Base-by-base conservation (phyloP, 2,797 vertebrate genomes). In the Manis pentadactyla region DNA sequence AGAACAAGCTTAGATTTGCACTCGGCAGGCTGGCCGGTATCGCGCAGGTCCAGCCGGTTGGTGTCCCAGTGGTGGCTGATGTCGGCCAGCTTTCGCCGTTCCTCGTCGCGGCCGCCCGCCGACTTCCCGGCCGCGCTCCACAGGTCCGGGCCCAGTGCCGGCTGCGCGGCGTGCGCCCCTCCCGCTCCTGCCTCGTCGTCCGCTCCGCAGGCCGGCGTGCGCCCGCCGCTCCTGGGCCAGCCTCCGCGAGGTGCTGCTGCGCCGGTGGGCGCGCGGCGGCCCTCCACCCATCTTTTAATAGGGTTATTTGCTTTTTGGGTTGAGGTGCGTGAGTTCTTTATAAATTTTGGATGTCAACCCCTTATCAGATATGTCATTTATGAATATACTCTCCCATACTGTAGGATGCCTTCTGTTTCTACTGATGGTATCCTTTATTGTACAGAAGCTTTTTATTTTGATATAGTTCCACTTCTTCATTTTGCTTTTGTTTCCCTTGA, bases 41-140 rank as follows among this genome's bases (percentile, higher is more conserved):
- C 99, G 98, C 99, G 99, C 99, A 99, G 99, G 99, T 99, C 99
- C 98, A 99, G 99, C 99, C 99, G 99, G 99, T 99, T 99, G 98
- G 99, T 99, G 99, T 99, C 99, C 99, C 99, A 99, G 99, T 99
- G 99, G 99, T 99, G 99, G 98, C 99, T 99, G 99, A 99, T 99
- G 99, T 99, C 99, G 98, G 99, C 99, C 98, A 99, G 99, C 98
- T 99, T 99, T 98, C 99, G 99, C 99, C 99, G 99, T 99, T 99
- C 99, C 99, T 99, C 99, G 98, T 99, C 99, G 98, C 99, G 99
- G 98, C 99, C 99, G 97, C 99, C 99, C 42, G 42, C 8, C 42
- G 42, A 42, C 42, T 5, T 42, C 42, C 96, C 96, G 96, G 98
- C 98, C 64, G 71, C 93, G 31, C 57, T 55, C 49, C 88, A 7